Base-by-base conservation (phyloP, 2,113 vertebrate species). In the Steatornis caripensis region DNA sequence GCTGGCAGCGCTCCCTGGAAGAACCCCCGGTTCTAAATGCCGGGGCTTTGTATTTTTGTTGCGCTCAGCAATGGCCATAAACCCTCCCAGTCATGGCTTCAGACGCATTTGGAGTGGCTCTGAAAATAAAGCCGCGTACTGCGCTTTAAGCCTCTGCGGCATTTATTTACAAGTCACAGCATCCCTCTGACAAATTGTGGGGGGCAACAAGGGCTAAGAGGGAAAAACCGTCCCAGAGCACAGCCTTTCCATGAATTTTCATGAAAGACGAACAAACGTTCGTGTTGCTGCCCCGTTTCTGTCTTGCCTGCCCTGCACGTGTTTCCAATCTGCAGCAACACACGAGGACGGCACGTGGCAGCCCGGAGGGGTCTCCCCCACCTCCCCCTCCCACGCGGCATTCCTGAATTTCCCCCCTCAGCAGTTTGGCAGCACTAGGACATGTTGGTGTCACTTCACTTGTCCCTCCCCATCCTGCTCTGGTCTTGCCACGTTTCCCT, bases 281-380 rank as follows among this genome's bases (percentile, higher is more conserved):
- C 46, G 1, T 11, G 11, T 8, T 22, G 55, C 57, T 94, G 81
- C 77, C 66, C 66, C 69, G 22, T 89, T 94, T 86, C 72, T 70
- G 90, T 61, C 80, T 84, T 77, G 77, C 89, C 75, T 94, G 57
- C 41, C 64, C 76, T 32, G 18, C 95, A 89, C 21, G 4, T 95
- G 95, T 96, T 97, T 95, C 81, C 87, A 87, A 75, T 75, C 54
- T 70, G 64, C 85, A 89, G 71, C 36, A 48, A 14, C 26, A 62
- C 21, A 10, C 12, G 71, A 70, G 75, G 80, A 5, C 21, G 19
- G 60, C 41, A 79, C 37, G 17, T 26, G 69, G 69, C 58, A 74
- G 51, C 48, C n/a, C 36, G 58, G 51, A 17, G 14, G 39, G 53
- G 68, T 15, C 49, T 12, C 9, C 72, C 51, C 57, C 57, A 49